These are phyloP conservation scores for Brachyalestes nurse DNA, from an alignment of 2,797 vertebrate genomes.

Conservation along the genomic window DNA sequence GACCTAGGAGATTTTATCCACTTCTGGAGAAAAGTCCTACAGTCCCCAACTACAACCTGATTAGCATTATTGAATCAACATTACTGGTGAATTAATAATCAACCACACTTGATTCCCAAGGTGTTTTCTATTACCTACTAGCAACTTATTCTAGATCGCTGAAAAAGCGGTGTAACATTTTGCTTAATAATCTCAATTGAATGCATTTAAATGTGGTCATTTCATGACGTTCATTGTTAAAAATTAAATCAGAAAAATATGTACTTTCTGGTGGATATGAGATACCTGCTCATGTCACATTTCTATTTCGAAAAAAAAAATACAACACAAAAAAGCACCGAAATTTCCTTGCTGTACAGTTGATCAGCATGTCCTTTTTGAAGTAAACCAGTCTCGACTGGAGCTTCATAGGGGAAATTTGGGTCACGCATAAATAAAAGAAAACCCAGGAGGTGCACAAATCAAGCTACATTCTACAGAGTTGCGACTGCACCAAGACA, in stretches of 20 bases:
- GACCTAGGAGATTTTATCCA: too few relatives aligned
- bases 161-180: not conserved
- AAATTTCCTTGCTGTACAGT: not conserved
- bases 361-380: constrained; percentile 6
- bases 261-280: not conserved
- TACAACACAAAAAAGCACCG: not conserved
- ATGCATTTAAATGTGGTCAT: not conserved
- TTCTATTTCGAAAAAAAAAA: not conserved
- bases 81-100: not conserved
- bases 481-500: not conserved
- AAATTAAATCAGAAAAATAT: not conserved
- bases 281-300: not conserved
- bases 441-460: constrained; percentile 22
- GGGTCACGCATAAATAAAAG: constrained; percentile 28
- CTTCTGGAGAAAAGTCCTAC: too few relatives aligned
- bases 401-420: constrained; percentile 19
- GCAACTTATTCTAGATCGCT: too few relatives aligned
- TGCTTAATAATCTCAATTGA: not conserved
- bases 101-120: not conserved
- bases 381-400: constrained; percentile 13
- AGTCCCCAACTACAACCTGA: not conserved
- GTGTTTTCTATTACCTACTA: not conserved
- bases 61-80: not conserved
- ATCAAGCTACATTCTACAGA: constrained; percentile 13
- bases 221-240: not conserved